Base-by-base conservation (phyloP, 2,888 invertebrate genomes). In the Tolmerus cingulatus region DNA sequence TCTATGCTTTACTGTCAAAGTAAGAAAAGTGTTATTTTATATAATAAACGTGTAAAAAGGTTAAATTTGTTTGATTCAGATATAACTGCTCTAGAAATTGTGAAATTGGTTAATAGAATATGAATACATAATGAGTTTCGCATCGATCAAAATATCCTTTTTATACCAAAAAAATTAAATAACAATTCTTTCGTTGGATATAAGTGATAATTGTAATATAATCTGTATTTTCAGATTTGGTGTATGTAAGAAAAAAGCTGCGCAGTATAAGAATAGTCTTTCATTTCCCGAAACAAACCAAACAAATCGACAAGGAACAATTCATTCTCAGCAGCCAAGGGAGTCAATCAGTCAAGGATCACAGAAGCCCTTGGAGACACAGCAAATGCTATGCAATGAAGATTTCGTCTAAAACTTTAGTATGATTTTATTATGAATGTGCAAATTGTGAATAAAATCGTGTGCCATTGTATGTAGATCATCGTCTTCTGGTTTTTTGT, bases 1-100 rank as follows among this genome's bases (percentile, higher is more conserved):
- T 97, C 30, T 94, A 95, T 86, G 93, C 94, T 14, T 91, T 97
- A 66, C 92, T 96, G 81, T 94, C 95, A 2, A 95, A 95, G 93
- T 96, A 93, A 90, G 94, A 85, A 34, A 16, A 27, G 23, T 2
- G 12, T 66, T 19, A 23, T 66, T 9, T 19, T n/a, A 51, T 19
- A 51, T 51, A n/a, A 23, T 19, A 12, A 9, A 23, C 14, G 23
- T 66, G 66, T 23, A 19, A 23, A 66, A 23, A 66, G 12, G 5
- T 27, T 2, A 66, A 66, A 66, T 8, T 66, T 66, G 66, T 4
- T 4, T 66, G 27, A 19, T 51, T 51, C 5, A 4, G n/a, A 8
- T 5, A 5, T 16, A 14, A 51, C 16, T 51, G 51, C 14, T n/a
- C n/a, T 14, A 4, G 51, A 16, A 16, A 14, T 43, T 43, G 43